phyloP scores from a whole-genome alignment of 1,140 invertebrate species.

The Penaeus vannamei region DNA sequence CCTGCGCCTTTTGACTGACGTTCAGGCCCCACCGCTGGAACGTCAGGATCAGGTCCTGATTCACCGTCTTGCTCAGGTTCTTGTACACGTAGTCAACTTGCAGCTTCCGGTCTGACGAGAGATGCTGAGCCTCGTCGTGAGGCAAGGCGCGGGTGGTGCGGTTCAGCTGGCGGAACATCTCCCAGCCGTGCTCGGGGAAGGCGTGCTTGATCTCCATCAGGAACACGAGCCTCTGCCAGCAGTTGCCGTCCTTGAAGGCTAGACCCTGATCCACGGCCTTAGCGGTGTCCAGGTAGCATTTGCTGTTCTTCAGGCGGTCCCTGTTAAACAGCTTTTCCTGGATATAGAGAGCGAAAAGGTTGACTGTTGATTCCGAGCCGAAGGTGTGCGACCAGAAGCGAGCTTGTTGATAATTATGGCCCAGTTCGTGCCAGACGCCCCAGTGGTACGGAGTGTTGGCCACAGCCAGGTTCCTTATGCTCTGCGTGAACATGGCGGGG shows the following conservation, averaged over 20 bases:
- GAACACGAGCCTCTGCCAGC: slow-evolving; percentile 44
- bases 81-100: slow-evolving; percentile 42
- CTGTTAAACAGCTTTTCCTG: slow-evolving; percentile 20
- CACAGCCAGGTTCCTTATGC: too few species aligned
- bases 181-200: slow-evolving; percentile 24
- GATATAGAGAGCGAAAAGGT: slow-evolving; percentile 45
- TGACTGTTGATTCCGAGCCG: slow-evolving; percentile 45
- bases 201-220: slow-evolving; percentile 52
- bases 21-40: slow-evolving; percentile 39
- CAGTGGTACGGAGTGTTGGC: too few species aligned
- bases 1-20: neutral
- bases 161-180: slow-evolving; percentile 36
- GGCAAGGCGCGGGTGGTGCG: slow-evolving; percentile 10
- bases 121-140: neutral
- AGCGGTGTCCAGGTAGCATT: slow-evolving; percentile 4
- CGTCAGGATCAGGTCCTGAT: slow-evolving; percentile 27
- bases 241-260: slow-evolving; percentile 17
- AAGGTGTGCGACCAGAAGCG: slow-evolving; percentile 36
- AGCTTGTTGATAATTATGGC: too few species aligned
- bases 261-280: slow-evolving; percentile 35
- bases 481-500: too few species aligned
- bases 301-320: slow-evolving; percentile 37
- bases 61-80: slow-evolving; percentile 4
- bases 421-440: too few species aligned
- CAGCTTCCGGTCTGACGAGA: neutral